phyloP scores from a whole-genome alignment of 2,113 vertebrate species.

The Varanus komodoensis region DNA sequence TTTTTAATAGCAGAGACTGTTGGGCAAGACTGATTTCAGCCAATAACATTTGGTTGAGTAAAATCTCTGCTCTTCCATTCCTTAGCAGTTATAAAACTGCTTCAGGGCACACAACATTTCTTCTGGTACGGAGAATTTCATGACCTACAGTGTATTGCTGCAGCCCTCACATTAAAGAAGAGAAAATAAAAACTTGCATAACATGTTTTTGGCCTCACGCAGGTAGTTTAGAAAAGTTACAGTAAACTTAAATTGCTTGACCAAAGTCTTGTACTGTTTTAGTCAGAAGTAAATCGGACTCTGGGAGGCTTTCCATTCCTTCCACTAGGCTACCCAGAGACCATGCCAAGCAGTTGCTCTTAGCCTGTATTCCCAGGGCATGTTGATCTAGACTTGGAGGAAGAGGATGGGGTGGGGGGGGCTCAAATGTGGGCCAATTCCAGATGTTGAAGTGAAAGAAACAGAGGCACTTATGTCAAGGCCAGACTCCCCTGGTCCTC shows the following conservation, averaged over 20 bases:
- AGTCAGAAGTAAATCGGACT: not conserved
- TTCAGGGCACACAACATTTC: slow-evolving; percentile 60
- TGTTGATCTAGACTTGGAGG: too few relatives aligned
- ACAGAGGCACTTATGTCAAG: too few relatives aligned
- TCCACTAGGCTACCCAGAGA: too few relatives aligned
- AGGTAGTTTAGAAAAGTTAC: not conserved
- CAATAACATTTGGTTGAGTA: slow-evolving; percentile 60
- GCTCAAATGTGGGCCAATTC: too few relatives aligned
- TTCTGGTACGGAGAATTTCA: slow-evolving; percentile 55
- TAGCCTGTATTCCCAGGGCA: too few relatives aligned
- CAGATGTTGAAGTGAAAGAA: too few relatives aligned
- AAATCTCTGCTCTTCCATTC: slow-evolving; percentile 62
- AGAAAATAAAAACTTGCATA: slow-evolving; percentile 42
- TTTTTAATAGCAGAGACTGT: slow-evolving; percentile 57
- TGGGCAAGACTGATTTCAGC: slow-evolving; percentile 52
- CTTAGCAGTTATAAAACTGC: slow-evolving; percentile 50
- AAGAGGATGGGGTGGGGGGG: too few relatives aligned
- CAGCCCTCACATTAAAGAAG: not conserved
- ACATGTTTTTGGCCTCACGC: slow-evolving; percentile 47
- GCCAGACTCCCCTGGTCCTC: too few relatives aligned
- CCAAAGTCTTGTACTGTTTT: not conserved
- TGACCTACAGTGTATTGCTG: slow-evolving; percentile 6
- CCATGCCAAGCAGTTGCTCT: too few relatives aligned
- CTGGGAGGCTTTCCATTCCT: too few relatives aligned
- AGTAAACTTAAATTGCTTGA: not conserved